phyloP scores from a whole-genome alignment of 2,888 invertebrate species.

The Nomada goodeniana region DNA sequence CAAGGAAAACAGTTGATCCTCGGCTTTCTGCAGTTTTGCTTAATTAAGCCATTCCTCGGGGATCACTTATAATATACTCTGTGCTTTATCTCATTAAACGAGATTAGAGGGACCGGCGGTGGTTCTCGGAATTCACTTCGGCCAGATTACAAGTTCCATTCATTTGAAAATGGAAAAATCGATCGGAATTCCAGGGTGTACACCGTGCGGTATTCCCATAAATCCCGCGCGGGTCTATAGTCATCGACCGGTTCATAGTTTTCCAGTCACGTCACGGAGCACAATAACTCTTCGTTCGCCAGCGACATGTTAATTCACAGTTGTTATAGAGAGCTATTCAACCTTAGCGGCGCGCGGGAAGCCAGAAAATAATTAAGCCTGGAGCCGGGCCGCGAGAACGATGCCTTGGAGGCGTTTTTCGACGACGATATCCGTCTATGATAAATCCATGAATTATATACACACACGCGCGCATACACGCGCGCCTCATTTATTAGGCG shows the following conservation, averaged over 20 bases:
- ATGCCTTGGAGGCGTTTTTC: constrained; percentile 25
- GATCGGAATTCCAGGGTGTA: neutral
- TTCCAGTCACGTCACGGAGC: constrained; percentile 15
- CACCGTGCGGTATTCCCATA: neutral
- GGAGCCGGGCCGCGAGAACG: constrained; percentile 14
- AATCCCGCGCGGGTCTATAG: neutral
- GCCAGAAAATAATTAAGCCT: constrained; percentile 62
- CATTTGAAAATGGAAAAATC: neutral
- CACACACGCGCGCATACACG: constrained; percentile 39
- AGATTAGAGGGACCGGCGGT: neutral
- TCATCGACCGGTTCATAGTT: neutral
- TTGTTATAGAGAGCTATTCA: constrained; percentile 16
- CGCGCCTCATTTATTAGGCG: constrained; percentile 60
- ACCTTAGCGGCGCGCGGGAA: constrained; percentile 16
- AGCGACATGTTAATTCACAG: constrained; percentile 62
- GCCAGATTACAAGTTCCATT: neutral
- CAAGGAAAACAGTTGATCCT: constrained; percentile 6
- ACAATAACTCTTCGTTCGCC: constrained; percentile 50
- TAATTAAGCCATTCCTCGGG: constrained; percentile 28
- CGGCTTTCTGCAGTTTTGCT: constrained; percentile 22
- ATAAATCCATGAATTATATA: constrained; percentile 68
- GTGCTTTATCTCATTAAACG: neutral
- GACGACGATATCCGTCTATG: constrained; percentile 54
- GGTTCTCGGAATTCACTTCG: neutral
- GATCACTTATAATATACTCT: neutral